Evolutionary conservation across 2,888 invertebrate genomes (phyloP).

Genomic region (Seira musarum): DNA sequence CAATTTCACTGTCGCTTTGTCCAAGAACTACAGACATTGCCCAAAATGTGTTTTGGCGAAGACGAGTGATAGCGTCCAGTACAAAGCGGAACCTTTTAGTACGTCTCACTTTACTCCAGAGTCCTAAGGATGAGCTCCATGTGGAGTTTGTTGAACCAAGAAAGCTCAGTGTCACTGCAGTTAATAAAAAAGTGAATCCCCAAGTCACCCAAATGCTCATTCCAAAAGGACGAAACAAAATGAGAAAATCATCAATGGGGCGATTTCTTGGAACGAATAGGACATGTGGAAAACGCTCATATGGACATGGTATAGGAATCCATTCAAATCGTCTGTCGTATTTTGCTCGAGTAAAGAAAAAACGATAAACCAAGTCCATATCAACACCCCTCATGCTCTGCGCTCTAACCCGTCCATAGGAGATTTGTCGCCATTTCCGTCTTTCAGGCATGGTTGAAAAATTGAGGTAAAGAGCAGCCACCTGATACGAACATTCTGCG

Average conservation of each 20-base stretch:
- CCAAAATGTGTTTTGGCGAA: slow-evolving; percentile 27
- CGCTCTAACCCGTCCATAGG: background rate
- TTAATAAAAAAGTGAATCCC: slow-evolving; percentile 4
- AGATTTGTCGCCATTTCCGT: background rate
- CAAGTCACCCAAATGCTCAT: slow-evolving; percentile 26
- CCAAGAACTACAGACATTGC: slow-evolving; percentile 12
- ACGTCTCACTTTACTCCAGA: no score
- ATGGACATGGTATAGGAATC: slow-evolving; percentile 20
- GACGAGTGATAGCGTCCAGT: background rate
- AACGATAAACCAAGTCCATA: background rate
- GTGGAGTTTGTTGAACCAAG: background rate
- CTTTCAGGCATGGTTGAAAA: slow-evolving; percentile 21
- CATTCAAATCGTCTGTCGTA: slow-evolving; percentile 7
- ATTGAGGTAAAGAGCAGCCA: slow-evolving; percentile 26
- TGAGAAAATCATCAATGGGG: slow-evolving; percentile 34
- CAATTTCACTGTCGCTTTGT: slow-evolving; percentile 30
- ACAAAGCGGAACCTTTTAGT: background rate
- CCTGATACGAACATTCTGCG: slow-evolving; percentile 14
- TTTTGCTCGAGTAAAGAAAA: slow-evolving; percentile 19
- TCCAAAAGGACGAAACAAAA: slow-evolving; percentile 39
- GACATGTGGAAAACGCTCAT: slow-evolving; percentile 15
- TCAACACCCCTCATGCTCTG: background rate
- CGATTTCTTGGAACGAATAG: slow-evolving; percentile 12
- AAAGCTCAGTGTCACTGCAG: background rate
- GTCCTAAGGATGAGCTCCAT: no score